Evolutionary conservation across 1,140 invertebrate genomes (phyloP).

Genomic region (Anastatus disparis): DNA sequence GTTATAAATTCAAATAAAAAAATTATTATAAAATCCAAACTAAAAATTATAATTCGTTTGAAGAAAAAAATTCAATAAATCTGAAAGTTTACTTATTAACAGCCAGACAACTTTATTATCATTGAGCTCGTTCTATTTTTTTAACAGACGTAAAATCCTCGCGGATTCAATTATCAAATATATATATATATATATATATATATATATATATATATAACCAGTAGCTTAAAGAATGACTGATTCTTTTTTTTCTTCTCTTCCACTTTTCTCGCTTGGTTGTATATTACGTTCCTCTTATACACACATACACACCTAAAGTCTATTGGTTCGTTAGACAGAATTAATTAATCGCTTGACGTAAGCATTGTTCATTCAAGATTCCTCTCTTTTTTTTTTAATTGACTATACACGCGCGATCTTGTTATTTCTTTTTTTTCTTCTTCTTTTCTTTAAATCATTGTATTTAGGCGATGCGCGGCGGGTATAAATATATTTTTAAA

Average conservation of each 20-base stretch:
- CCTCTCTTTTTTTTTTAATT: slow-evolving; percentile 1
- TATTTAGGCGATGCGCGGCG: slow-evolving; percentile 16
- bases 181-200: too few species aligned
- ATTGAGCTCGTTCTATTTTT: background rate
- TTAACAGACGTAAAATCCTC: background rate
- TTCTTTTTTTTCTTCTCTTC: too few species aligned
- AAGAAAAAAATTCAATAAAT: too few species aligned
- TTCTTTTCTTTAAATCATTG: slow-evolving; percentile 34
- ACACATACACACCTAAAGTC: background rate
- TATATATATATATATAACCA: too few species aligned
- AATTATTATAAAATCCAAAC: too few species aligned
- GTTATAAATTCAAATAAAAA: too few species aligned
- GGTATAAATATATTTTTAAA: too few species aligned
- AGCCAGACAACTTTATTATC: too few species aligned
- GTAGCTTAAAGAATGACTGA: too few species aligned
- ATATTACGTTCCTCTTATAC: background rate
- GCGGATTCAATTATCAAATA: slow-evolving; percentile 3
- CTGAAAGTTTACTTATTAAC: too few species aligned
- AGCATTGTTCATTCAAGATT: background rate
- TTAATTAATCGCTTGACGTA: slow-evolving; percentile 28
- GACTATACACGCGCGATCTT: slow-evolving; percentile 5
- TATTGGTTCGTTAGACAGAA: slow-evolving; percentile 34
- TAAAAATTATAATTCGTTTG: too few species aligned
- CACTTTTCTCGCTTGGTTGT: slow-evolving; percentile 3
- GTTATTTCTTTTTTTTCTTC: slow-evolving; percentile 27